Conservation (phyloP, 2,113 vertebrate genomes). For the Cygnus atratus region DNA sequence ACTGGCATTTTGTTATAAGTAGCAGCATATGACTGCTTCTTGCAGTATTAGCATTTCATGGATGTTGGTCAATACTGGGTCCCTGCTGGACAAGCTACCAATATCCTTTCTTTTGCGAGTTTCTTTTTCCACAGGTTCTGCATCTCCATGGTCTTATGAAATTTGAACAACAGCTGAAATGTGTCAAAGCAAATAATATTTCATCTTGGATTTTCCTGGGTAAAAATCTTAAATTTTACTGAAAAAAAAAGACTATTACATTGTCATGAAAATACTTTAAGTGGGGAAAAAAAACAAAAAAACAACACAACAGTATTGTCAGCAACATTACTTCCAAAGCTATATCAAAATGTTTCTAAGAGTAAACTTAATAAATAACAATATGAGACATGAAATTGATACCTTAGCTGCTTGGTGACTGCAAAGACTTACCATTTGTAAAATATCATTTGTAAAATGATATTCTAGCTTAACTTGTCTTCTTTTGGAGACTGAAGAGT, state of each 20-base stretch:
- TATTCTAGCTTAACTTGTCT: not conserved
- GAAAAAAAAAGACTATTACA: not conserved
- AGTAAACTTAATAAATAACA: not conserved
- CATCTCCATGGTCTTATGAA: not conserved
- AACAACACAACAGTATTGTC: not conserved
- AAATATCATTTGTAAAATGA: too few species aligned
- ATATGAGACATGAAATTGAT: not conserved
- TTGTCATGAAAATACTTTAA: not conserved
- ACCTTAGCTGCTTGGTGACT: not conserved
- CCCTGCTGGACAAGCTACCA: not conserved
- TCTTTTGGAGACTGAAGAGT: not conserved
- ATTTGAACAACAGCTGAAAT: not conserved
- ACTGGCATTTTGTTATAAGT: not conserved
- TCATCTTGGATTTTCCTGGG: not conserved
- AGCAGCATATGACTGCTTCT: not conserved
- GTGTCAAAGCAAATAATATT: not conserved
- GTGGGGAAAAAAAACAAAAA: not conserved
- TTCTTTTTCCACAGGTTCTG: not conserved
- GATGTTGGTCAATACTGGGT: not conserved
- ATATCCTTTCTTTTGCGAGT: not conserved
- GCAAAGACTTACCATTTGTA: not conserved
- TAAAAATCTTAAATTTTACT: not conserved
- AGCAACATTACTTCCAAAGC: not conserved
- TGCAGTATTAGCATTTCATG: not conserved
- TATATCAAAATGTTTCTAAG: not conserved